Conservation (phyloP, 1,140 invertebrate genomes). For the Drosophila repleta region DNA sequence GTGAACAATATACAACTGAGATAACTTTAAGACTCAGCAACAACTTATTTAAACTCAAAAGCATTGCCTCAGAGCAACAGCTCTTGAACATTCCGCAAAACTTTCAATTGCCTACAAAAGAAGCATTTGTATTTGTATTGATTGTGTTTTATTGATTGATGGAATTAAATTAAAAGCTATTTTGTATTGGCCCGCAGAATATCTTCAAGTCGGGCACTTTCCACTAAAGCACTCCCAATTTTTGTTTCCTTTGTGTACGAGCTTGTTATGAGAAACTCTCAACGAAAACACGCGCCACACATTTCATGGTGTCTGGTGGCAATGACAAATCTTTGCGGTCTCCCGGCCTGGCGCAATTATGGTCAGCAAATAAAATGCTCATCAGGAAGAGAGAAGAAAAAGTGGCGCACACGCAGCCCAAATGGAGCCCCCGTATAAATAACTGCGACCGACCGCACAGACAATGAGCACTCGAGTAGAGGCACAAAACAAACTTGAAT, state of each 20-base stretch:
- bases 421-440: constrained; percentile 55
- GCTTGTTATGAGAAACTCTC: constrained; percentile 17
- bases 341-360: constrained; percentile 57
- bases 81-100: no score
- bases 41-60: no score
- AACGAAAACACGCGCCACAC: constrained; percentile 56
- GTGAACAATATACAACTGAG: no score
- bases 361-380: constrained; percentile 70
- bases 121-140: no score
- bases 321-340: constrained; percentile 66
- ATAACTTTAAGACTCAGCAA: no score
- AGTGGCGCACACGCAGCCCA: constrained; percentile 20
- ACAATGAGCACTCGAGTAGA: constrained; percentile 47
- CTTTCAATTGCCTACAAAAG: no score
- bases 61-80: no score
- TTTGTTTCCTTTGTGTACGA: neutral
- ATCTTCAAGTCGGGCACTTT: neutral
- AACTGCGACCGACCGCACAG: constrained; percentile 60
- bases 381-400: constrained; percentile 17
- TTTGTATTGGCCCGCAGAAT: neutral
- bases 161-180: no score
- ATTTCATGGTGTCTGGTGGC: constrained; percentile 41
- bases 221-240: no score
- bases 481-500: constrained; percentile 42
- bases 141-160: no score